Base-by-base conservation (phyloP, 1,140 invertebrate genomes). In the Phocides pigmalion region DNA sequence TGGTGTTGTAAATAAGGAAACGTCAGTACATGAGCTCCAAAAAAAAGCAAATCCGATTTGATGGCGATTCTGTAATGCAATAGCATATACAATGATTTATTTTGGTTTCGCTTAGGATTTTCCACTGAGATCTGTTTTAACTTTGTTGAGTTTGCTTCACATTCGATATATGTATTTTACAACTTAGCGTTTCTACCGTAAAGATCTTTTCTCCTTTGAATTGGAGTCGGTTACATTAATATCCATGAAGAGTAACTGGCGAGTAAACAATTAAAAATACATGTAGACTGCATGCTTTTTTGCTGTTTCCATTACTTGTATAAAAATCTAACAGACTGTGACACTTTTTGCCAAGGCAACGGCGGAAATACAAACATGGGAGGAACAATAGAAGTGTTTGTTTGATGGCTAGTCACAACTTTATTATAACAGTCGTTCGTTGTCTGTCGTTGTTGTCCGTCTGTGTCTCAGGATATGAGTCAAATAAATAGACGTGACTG, bases 321-420 rank as follows among this genome's bases (percentile, higher is more conserved):
- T n/a, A n/a, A 22, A 3, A 32, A 32, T 11, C 8, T 32, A 32
- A 32, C 28, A 35, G 14, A 74, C 47, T 74, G 65, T 78, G 66
- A 75, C 25, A 75, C 69, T 82, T 84, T 82, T 81, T 72, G 62
- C 74, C 50, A 64, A 70, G 68, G 70, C 61, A 64, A 70, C 70
- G 69, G 51, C 81, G 85, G 83, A 86, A 85, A 79, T 81, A 72
- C 82, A 78, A 68, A 84, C 68, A 79, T 54, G 76, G 76, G 39
- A 66, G 58, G 70, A 80, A 88, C 85, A 88, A 88, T 88, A 82
- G 78, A 32, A 59, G 68, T 81, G 73, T 82, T 84, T 77, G 73
- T 75, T 66, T 64, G 66, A 69, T 68, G 58, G 68, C 68, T 74
- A 69, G 69, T 74, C 74, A 76, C 70, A 74, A 81, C 68, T 65